These are phyloP conservation scores for Xenopus borealis DNA, from an alignment of 2,113 vertebrate genomes.

Conservation along the genomic window DNA sequence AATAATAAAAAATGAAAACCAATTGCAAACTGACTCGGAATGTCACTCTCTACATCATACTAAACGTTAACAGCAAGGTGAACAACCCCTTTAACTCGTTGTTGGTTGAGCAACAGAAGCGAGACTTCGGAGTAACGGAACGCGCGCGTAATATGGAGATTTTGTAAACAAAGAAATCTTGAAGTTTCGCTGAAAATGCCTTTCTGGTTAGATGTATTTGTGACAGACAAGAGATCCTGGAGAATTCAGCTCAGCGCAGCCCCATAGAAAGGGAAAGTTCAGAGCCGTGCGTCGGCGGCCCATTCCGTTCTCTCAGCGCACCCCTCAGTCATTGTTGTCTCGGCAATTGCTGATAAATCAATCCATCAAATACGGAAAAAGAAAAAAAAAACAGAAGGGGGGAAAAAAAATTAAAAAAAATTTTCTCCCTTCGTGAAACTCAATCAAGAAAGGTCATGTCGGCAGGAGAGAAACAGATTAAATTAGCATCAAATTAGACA, in stretches of 20 bases:
- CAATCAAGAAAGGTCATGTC: constrained; percentile 99
- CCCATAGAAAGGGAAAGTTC: constrained; percentile 60
- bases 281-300: constrained; percentile 57
- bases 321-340: constrained; percentile 95
- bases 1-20: too few relatives aligned
- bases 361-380: constrained; percentile 86
- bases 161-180: neutral
- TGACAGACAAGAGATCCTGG: neutral
- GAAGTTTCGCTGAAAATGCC: neutral
- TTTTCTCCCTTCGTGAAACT: constrained; percentile 97
- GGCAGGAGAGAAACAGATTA: constrained; percentile 99
- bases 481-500: constrained; percentile 99
- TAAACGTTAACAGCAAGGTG: too few relatives aligned
- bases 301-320: constrained; percentile 63
- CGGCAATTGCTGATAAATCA: constrained; percentile 98
- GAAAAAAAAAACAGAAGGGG: too few relatives aligned
- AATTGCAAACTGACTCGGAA: too few relatives aligned
- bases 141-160: neutral
- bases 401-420: constrained; percentile 69
- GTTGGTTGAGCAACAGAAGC: neutral
- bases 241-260: constrained; percentile 50
- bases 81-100: too few relatives aligned
- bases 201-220: neutral
- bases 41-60: too few relatives aligned
- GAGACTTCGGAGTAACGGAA: neutral